Evolutionary conservation across 2,113 vertebrate species (phyloP).

Genomic region (Arvicanthis niloticus): DNA sequence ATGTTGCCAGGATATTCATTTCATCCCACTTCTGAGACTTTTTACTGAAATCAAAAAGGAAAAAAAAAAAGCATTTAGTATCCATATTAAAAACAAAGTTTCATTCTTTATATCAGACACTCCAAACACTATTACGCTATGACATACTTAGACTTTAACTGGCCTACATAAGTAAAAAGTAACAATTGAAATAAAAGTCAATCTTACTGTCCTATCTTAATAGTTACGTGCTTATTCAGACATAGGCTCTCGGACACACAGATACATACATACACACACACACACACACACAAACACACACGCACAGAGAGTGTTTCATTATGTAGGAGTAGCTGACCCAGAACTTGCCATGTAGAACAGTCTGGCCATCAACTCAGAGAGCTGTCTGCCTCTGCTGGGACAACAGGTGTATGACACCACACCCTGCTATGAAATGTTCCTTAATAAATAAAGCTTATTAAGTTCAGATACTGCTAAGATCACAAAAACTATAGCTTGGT

Average conservation of each 20-base stretch:
- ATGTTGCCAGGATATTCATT: slow-evolving; percentile 99
- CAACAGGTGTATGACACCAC: not conserved
- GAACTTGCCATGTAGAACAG: not conserved
- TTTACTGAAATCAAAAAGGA: slow-evolving; percentile 90
- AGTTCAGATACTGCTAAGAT: slow-evolving; percentile 29
- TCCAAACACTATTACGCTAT: slow-evolving; percentile 36
- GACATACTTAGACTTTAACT: slow-evolving; percentile 1
- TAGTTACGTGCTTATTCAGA: not conserved
- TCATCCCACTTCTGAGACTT: slow-evolving; percentile 99
- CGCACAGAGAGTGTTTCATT: not conserved
- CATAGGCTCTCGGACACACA: not conserved
- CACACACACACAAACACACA: not conserved
- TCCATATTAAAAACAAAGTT: slow-evolving; percentile 29
- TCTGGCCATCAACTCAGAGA: not conserved
- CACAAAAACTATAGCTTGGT: not conserved
- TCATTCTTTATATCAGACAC: slow-evolving; percentile 20
- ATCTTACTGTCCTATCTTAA: not conserved
- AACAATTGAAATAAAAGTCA: slow-evolving; percentile 18
- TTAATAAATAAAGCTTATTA: slow-evolving; percentile 38
- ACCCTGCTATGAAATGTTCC: not conserved
- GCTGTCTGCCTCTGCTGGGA: not conserved
- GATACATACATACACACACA: too few relatives aligned
- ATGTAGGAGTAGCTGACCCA: not conserved
- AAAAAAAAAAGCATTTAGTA: slow-evolving; percentile 31
- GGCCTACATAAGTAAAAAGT: slow-evolving; percentile 1